A percentile compares a stretch with the other conserved stretches of the same genome.
Conservation (phyloP, 2,888 invertebrate genomes). For the Drosophila buzzatii region DNA sequence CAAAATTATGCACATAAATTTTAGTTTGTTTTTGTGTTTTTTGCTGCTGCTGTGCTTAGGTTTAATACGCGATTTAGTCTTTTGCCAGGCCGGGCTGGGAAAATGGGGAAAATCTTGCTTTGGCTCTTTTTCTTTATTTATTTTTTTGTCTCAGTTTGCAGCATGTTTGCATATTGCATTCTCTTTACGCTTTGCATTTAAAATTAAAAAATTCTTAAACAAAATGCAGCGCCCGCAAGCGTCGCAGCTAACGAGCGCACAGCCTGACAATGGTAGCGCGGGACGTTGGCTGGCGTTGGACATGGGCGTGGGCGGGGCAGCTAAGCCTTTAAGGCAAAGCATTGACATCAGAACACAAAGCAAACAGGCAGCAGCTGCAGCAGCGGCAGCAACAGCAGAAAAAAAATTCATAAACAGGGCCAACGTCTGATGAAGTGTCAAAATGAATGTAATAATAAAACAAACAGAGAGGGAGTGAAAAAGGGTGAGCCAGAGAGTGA, state of each 20-base stretch:
- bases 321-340: constrained; percentile 81
- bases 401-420: constrained; percentile 62
- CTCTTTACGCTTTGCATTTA: constrained; percentile 67
- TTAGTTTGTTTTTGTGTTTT: constrained; percentile 11
- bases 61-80: constrained; percentile 72
- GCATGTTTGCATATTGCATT: constrained; percentile 68
- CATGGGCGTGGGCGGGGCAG: constrained; percentile 24
- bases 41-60: constrained; percentile 35
- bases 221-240: constrained; percentile 75
- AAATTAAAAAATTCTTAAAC: constrained; percentile 79
- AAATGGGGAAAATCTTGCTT: constrained; percentile 31
- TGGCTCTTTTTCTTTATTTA: constrained; percentile 44
- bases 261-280: constrained; percentile 53
- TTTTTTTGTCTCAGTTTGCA: constrained; percentile 57
- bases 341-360: constrained; percentile 79
- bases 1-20: constrained; percentile 78
- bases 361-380: constrained; percentile 46
- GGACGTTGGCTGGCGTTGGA: constrained; percentile 11
- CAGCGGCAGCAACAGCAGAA: constrained; percentile 37
- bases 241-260: constrained; percentile 63
- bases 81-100: constrained; percentile 33
- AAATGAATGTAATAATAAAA: constrained; percentile 79
- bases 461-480: constrained; percentile 49
- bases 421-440: constrained; percentile 82
- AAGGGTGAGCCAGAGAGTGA: constrained; percentile 1